Percentiles rank a stretch among this genome's conserved stretches.
Evolutionary conservation across 2,888 invertebrate genomes (phyloP).

Genomic region (Caenorhabditis wallacei): DNA sequence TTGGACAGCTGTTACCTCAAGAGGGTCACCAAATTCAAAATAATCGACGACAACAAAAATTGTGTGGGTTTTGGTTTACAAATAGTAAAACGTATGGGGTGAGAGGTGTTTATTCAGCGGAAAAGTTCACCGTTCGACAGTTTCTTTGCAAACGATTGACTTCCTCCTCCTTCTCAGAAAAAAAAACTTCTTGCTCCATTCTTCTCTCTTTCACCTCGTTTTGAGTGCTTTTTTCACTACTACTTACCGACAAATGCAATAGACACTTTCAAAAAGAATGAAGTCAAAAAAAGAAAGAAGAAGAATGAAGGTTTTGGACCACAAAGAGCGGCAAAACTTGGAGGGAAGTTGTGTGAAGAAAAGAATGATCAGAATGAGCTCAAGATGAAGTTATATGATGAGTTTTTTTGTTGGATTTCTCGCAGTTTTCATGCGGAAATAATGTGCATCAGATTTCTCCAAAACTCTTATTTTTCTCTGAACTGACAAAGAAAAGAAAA

Average conservation of each 20-base stretch:
- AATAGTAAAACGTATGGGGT: conserved; percentile 45
- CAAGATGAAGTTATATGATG: conserved; percentile 49
- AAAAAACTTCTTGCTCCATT: conserved; percentile 37
- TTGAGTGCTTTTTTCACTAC: conserved; percentile 45
- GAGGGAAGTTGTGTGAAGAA: not conserved
- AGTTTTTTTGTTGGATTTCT: conserved; percentile 48
- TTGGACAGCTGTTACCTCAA: not conserved
- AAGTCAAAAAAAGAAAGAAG: conserved; percentile 10
- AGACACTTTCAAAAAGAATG: conserved; percentile 31
- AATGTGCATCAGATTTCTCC: conserved; percentile 32
- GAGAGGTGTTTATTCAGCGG: conserved; percentile 57
- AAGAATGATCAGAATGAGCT: conserved; percentile 40
- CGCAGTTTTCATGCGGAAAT: conserved; percentile 28
- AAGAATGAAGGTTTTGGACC: not conserved
- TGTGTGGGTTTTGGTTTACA: conserved; percentile 47
- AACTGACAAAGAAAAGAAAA: not conserved
- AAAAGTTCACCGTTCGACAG: conserved; percentile 58
- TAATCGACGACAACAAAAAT: conserved; percentile 25
- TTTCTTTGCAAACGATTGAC: conserved; percentile 43
- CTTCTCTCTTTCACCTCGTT: conserved; percentile 12
- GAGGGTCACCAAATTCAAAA: not conserved
- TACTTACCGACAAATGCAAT: conserved; percentile 33
- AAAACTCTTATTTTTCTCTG: conserved; percentile 2
- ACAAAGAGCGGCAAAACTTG: conserved; percentile 19
- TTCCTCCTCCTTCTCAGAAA: conserved; percentile 53